Conservation (phyloP, 2,888 invertebrate genomes). For the Ethmia dodecea region DNA sequence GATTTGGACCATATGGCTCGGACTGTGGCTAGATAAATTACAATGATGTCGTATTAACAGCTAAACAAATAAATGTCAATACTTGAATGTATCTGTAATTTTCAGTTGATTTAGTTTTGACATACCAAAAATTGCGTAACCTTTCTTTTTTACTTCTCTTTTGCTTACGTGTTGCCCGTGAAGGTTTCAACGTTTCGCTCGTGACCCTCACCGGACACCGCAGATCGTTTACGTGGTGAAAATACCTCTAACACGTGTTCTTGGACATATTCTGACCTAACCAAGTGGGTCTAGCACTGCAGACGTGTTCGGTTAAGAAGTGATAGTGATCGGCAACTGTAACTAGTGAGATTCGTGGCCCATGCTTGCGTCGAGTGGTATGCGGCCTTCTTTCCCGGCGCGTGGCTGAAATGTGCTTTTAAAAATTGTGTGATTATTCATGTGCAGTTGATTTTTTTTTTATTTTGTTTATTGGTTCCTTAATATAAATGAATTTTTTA, state of each 20-base stretch:
- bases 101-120: conserved; percentile 25
- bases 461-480: too few relatives aligned
- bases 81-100: not conserved
- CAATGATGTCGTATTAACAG: conserved; percentile 18
- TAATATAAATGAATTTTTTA: conserved; percentile 36
- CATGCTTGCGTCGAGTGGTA: conserved; percentile 17
- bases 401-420: conserved; percentile 13
- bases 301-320: conserved; percentile 24
- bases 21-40: conserved; percentile 14
- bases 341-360: conserved; percentile 16
- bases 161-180: conserved; percentile 75
- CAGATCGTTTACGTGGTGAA: conserved; percentile 31
- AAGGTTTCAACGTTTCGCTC: conserved; percentile 65
- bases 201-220: conserved; percentile 57
- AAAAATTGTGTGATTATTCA: too few relatives aligned
- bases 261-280: conserved; percentile 14
- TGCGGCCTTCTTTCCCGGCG: conserved; percentile 12
- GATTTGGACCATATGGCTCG: conserved; percentile 39
- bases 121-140: conserved; percentile 70
- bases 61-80: conserved; percentile 16
- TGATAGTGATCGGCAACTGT: conserved; percentile 19
- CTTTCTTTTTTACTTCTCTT: conserved; percentile 66
- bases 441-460: too few relatives aligned
- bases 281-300: conserved; percentile 22
- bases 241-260: conserved; percentile 41